Evolutionary conservation across 2,888 invertebrate genomes (phyloP), one percentile per base, ranked within the genome.

Genomic region (Serrognathus titanus): DNA sequence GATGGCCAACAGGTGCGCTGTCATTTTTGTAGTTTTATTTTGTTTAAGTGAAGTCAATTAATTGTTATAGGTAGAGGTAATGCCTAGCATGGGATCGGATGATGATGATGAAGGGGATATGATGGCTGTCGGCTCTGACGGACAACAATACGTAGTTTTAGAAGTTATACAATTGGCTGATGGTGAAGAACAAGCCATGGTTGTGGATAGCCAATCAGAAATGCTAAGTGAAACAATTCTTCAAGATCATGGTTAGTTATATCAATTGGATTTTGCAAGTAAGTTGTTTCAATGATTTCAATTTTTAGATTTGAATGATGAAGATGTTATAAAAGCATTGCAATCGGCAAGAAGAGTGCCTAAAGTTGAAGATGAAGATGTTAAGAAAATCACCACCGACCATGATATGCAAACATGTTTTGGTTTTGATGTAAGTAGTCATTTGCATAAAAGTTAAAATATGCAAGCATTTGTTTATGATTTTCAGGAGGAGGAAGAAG

Each of bases 131-230:
- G 85, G 84, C 20, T 82, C 85, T 5, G 88, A 88, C 74, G 91
- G 91, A 0, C 89, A 92, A 66, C 90, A 92, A 74, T 92, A 92
- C 69, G 92, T 94, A 48, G 92, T 94, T n/a, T 79, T 94, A 10
- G 93, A 94, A 78, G 92, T 94, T 8, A 91, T 94, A 45, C 91
- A 92, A 67, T 76, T 90, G 41, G 83, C 82, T 13, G 83, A 83
- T 63, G 88, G 87, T 51, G 89, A 88, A 65, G 87, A 86, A 61
- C 81, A 82, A 4, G 84, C 86, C 50, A 80, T 81, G 74, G 84
- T 86, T 43, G 84, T 85, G 1, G 82, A 78, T 36, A 73, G 75
- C 0, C 80, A 79, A 40, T 79, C 75, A 1, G 79, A 80, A 8
- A 78, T 80, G 5, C 75, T 80, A 5, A 74, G 75, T 7, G 78